Base-by-base conservation (phyloP, 1,140 invertebrate genomes). In the Nilaparvata lugens region DNA sequence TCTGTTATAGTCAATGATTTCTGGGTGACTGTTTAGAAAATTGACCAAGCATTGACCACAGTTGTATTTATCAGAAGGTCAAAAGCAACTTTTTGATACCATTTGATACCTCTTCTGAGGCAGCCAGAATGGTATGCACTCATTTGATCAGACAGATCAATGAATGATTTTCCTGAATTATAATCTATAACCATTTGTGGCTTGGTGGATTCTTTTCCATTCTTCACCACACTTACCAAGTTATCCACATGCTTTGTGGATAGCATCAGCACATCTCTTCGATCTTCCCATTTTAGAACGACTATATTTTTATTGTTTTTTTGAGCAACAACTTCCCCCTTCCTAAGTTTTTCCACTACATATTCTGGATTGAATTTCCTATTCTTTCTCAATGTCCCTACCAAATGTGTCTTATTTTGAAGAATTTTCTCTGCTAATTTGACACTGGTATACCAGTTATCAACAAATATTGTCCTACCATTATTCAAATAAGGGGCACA, bases 301-400 rank as follows among this genome's bases (percentile, higher is more conserved):
- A 68, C 70, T 71, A 35, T 70, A 28, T 28, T 66, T 63, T 72
- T 66, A 56, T 71, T 60, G 71, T 69, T 70, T 71, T 76, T 62
- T 60, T 64, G 65, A 19, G 70, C 62, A 65, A 63, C 62, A 23
- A 63, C 60, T 62, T 75, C 68, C 16, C 71, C 68, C 67, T 56
- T 64, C 65, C 71, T 70, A 61, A 76, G 67, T 64, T 73, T 76
- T 62, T 58, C 59, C 61, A 70, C 63, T 1, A 73, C 65, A 48
- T 69, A 66, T 62, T 70, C 70, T 23, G 70, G 71, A 28, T 70
- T 64, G 61, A 65, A 65, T 64, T 70, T 72, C 43, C 71, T 62
- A 62, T 74, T 74, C 52, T 66, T 66, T 48, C 71, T 61, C 60
- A 78, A 45, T 62, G 74, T 78, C 54, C 76, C 75, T 58, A 75